phyloP scores from a whole-genome alignment of 2,888 invertebrate species.

The Drosophila atroscutellata region DNA sequence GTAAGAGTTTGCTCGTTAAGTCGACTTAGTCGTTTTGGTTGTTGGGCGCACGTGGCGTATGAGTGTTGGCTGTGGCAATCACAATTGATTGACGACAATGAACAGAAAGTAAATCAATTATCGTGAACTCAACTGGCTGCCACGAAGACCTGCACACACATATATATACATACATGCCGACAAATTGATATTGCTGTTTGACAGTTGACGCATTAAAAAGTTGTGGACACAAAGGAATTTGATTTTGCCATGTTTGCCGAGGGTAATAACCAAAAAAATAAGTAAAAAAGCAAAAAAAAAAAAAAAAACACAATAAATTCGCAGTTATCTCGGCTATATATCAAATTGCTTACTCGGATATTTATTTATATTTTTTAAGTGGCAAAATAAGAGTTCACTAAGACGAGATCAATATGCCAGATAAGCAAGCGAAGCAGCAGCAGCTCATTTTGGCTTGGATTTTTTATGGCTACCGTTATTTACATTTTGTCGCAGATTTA shows the following conservation, averaged over 20 bases:
- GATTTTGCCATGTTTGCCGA: constrained; percentile 40
- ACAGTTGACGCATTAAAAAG: constrained; percentile 71
- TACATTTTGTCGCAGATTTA: constrained; percentile 70
- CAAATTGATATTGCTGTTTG: constrained; percentile 64
- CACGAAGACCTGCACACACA: constrained; percentile 16
- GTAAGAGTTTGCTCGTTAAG: constrained; percentile 46
- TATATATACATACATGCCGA: constrained; percentile 39
- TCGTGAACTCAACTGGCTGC: constrained; percentile 50
- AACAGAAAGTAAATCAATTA: constrained; percentile 77
- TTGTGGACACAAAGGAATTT: constrained; percentile 60
- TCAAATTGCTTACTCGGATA: constrained; percentile 69
- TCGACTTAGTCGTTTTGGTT: constrained; percentile 25
- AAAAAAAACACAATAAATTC: constrained; percentile 55
- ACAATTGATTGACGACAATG: constrained; percentile 79
- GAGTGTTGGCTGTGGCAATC: constrained; percentile 62
- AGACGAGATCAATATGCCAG: constrained; percentile 67
- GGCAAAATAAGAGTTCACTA: constrained; percentile 4
- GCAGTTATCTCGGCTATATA: constrained; percentile 45
- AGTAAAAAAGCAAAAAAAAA: not conserved
- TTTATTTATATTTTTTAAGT: constrained; percentile 25
- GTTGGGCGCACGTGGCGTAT: constrained; percentile 70
- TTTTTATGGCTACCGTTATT: constrained; percentile 63
- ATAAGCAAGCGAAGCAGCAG: constrained; percentile 44
- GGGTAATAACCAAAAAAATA: constrained; percentile 11
- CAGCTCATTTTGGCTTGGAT: constrained; percentile 50